Evolutionary conservation across 2,888 invertebrate genomes (phyloP).

Genomic region (Tetragnatha montana): DNA sequence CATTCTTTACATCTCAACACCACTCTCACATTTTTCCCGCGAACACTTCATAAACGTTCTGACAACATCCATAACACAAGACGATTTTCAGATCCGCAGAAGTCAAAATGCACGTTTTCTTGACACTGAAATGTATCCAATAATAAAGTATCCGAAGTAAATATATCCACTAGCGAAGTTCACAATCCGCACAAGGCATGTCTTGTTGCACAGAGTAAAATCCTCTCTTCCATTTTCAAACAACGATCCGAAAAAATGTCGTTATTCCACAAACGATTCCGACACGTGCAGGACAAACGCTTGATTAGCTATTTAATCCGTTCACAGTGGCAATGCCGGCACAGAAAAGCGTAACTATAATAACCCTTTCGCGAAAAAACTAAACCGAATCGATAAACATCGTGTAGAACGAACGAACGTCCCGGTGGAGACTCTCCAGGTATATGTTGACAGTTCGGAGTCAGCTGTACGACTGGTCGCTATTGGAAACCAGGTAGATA

Average conservation of each 20-base stretch:
- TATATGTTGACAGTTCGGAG: constrained; percentile 64
- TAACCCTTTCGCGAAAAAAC: neutral
- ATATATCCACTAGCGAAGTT: neutral
- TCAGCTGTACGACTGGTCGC: constrained; percentile 67
- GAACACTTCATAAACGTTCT: constrained; percentile 40
- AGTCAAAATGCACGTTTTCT: constrained; percentile 2
- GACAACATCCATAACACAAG: neutral
- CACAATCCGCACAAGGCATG: neutral
- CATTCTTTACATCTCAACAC: constrained; percentile 55
- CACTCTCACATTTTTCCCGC: constrained; percentile 32
- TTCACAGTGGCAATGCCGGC: neutral
- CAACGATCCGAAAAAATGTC: neutral
- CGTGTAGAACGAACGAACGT: constrained; percentile 19
- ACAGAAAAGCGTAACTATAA: neutral
- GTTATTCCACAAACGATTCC: neutral
- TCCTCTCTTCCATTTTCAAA: neutral
- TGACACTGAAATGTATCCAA: neutral
- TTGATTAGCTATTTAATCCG: neutral
- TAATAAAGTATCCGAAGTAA: too few relatives aligned
- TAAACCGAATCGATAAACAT: constrained; percentile 25
- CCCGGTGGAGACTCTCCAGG: constrained; percentile 9
- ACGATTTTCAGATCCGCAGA: neutral
- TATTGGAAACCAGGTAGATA: constrained; percentile 67
- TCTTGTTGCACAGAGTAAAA: neutral
- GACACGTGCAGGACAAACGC: too few relatives aligned